These are phyloP conservation scores for Acanthochromis polyacanthus DNA, from an alignment of 2,113 vertebrate species.

Conservation along the genomic window DNA sequence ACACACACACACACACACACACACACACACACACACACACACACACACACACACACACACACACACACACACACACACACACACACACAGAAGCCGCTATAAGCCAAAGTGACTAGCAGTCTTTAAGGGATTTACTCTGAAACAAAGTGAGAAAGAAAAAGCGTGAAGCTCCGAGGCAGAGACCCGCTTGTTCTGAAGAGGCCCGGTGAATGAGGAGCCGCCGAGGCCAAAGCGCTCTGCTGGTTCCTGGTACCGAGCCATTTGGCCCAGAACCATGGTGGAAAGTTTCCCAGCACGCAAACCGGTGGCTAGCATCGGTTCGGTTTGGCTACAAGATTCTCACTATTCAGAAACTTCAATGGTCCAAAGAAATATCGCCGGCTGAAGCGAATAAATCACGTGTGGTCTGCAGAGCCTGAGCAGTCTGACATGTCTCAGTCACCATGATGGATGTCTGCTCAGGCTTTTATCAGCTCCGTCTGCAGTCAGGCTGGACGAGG, in stretches of 20 bases:
- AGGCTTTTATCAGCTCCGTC: slow-evolving; percentile 2
- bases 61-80: slow-evolving; percentile 12
- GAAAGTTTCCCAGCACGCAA: slow-evolving; percentile 63
- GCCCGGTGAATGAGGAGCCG: slow-evolving; percentile 44
- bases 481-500: background rate
- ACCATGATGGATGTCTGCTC: background rate
- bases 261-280: slow-evolving; percentile 59
- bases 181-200: slow-evolving; percentile 35
- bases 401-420: background rate
- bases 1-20: slow-evolving; percentile 9
- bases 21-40: slow-evolving; percentile 15
- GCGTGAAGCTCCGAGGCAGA: slow-evolving; percentile 18
- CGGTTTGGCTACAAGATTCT: slow-evolving; percentile 32
- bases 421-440: background rate
- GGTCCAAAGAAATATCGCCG: background rate
- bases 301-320: slow-evolving; percentile 53
- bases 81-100: slow-evolving; percentile 14
- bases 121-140: slow-evolving; percentile 57
- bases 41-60: slow-evolving; percentile 5
- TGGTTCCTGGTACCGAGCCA: slow-evolving; percentile 65
- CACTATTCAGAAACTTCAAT: slow-evolving; percentile 19
- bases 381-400: background rate
- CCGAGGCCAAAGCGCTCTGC: slow-evolving; percentile 39
- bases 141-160: slow-evolving; percentile 56
- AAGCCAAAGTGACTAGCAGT: slow-evolving; percentile 42